Base-by-base conservation (phyloP, 2,888 invertebrate genomes). In the Patella depressa region DNA sequence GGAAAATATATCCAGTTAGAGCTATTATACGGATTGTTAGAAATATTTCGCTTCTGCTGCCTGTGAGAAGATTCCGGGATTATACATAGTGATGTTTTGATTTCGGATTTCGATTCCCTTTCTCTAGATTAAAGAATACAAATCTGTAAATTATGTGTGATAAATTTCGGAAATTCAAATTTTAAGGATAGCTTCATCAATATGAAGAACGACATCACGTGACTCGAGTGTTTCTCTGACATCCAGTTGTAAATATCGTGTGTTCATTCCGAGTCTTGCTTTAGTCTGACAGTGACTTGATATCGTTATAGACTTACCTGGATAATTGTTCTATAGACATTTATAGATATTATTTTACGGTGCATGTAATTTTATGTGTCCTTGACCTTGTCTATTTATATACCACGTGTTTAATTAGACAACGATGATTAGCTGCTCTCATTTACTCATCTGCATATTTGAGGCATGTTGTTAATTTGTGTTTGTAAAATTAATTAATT, bases 251-350 rank as follows among this genome's bases (percentile, higher is more conserved):
- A 19, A 65, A n/a, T 65, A 65, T 65, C 24, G 65, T 65, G 65
- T 65, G 65, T 65, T 65, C 65, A 65, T 65, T 65, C 65, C 65
- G 65, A 65, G 19, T 65, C 65, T 19, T 24, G 65, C 65, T 65
- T 24, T 65, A 65, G 65, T 65, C 65, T 65, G 19, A 45, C 45
- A 45, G 45, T 45, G 45, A 65, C 24, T 65, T 65, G 19, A 12
- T 65, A 65, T 65, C 65, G 65, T 65, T 9, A 24, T 65, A 65
- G 65, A n/a, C 19, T 24, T 65, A 12, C 65, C 45, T 45, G 45
- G 45, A 45, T 45, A 45, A 59, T 19, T 19, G 24, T 65, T 65
- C 24, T 14, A 24, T 65, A 65, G 19, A 65, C 24, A 24, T 65
- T 65, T 24, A 19, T 65, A 65, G 65, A 19, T 65, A 24, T 65